phyloP scores from a whole-genome alignment of 2,888 invertebrate species.

The Drosophila sordidula region DNA sequence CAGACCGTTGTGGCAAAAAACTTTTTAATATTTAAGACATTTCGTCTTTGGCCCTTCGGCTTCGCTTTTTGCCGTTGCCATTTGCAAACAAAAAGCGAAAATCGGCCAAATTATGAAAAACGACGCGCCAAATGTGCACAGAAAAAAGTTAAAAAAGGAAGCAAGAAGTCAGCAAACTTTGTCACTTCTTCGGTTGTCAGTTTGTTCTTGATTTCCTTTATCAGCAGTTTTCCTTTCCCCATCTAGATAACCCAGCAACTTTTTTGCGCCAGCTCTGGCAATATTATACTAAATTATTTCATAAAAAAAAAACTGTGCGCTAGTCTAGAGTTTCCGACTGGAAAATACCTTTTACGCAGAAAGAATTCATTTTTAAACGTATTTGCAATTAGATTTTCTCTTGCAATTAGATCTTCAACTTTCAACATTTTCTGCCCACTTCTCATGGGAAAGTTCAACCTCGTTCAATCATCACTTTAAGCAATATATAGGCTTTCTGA shows the following conservation, averaged over 20 bases:
- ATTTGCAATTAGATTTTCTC: no score
- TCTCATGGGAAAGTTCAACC: no score
- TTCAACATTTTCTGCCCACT: no score
- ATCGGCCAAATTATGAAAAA: conserved; percentile 59
- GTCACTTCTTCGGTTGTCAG: conserved; percentile 56
- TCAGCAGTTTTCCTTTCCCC: conserved; percentile 26
- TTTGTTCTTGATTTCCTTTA: conserved; percentile 42
- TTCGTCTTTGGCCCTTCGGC: conserved; percentile 38
- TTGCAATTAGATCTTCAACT: no score
- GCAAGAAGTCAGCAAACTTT: conserved; percentile 47
- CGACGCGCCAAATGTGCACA: conserved; percentile 52
- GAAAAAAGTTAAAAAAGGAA: conserved; percentile 40
- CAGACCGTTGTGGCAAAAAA: conserved; percentile 52
- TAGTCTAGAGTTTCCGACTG: not conserved
- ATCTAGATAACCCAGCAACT: not conserved
- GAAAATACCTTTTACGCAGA: not conserved
- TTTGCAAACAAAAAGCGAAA: conserved; percentile 47
- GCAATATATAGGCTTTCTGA: no score
- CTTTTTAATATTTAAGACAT: conserved; percentile 58
- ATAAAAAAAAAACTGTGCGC: not conserved
- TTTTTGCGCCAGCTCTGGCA: not conserved
- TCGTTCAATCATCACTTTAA: no score
- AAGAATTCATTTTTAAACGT: no score
- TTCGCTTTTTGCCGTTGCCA: conserved; percentile 36
- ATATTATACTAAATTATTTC: conserved; percentile 5